Conservation (phyloP, 2,113 vertebrate genomes). For the Stomatorhinus ivindoensis region DNA sequence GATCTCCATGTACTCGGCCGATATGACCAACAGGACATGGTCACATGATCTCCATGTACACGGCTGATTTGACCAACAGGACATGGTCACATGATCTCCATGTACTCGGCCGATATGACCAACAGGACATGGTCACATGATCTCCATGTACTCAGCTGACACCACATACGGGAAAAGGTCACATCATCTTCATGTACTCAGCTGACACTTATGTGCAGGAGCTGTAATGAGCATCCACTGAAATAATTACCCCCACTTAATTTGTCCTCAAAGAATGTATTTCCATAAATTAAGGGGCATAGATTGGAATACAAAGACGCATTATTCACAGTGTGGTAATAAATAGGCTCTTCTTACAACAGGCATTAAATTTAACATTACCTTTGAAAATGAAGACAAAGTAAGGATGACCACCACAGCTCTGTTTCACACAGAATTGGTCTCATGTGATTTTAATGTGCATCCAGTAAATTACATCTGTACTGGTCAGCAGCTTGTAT, state of each 20-base stretch:
- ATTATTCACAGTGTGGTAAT: not conserved
- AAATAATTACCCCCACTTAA: constrained; percentile 10
- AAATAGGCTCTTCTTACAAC: not conserved
- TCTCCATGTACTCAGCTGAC: not conserved
- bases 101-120: not conserved
- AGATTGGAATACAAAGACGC: not conserved
- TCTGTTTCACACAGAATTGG: not conserved
- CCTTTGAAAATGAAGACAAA: not conserved
- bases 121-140: not conserved
- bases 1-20: not conserved
- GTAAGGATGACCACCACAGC: not conserved
- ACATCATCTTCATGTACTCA: not conserved
- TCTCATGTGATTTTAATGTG: not conserved
- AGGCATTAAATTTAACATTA: not conserved
- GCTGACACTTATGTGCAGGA: not conserved
- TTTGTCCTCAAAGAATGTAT: constrained; percentile 1
- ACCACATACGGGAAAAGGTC: not conserved
- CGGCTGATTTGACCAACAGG: not conserved
- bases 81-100: not conserved
- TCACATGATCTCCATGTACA: not conserved
- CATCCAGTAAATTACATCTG: not conserved
- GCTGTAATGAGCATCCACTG: constrained; percentile 10
- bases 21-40: not conserved
- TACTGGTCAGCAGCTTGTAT: not conserved
- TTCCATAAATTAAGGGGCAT: constrained; percentile 15